Percentiles rank a stretch among this genome's conserved stretches.
Conservation (phyloP, 2,888 invertebrate genomes). For the Rhodophaea formosa region DNA sequence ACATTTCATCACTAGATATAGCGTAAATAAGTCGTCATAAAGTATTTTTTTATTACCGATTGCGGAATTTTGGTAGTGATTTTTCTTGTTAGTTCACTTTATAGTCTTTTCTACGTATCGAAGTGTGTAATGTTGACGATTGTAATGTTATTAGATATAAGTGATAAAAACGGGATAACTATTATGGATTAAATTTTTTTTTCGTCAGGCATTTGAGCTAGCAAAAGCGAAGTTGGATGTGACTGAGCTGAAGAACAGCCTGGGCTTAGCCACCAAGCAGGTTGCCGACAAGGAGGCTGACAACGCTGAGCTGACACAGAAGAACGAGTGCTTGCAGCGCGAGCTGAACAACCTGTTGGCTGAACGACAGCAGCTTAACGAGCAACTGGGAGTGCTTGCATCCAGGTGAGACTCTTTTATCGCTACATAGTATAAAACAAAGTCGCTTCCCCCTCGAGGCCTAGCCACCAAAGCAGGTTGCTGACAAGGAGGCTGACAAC, state of each 20-base stretch:
- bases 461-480: constrained; percentile 71
- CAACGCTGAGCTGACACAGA: constrained; percentile 46
- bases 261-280: constrained; percentile 77
- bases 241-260: constrained; percentile 62
- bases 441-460: no score
- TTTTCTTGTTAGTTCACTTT: no score
- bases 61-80: no score
- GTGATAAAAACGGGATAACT: no score
- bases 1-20: no score
- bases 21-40: no score
- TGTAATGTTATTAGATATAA: no score
- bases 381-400: constrained; percentile 46
- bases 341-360: constrained; percentile 39
- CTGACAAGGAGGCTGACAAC: constrained; percentile 50
- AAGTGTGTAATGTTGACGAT: no score
- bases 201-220: constrained; percentile 68
- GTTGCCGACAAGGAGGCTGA: constrained; percentile 50
- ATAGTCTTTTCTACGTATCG: no score
- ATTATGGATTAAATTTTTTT: no score
- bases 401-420: constrained; percentile 37
- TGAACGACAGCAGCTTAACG: constrained; percentile 45
- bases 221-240: constrained; percentile 75
- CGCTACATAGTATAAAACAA: no score
- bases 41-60: no score
- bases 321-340: constrained; percentile 42